Conservation (phyloP, 1,140 invertebrate species). For the Phortica variegata region DNA sequence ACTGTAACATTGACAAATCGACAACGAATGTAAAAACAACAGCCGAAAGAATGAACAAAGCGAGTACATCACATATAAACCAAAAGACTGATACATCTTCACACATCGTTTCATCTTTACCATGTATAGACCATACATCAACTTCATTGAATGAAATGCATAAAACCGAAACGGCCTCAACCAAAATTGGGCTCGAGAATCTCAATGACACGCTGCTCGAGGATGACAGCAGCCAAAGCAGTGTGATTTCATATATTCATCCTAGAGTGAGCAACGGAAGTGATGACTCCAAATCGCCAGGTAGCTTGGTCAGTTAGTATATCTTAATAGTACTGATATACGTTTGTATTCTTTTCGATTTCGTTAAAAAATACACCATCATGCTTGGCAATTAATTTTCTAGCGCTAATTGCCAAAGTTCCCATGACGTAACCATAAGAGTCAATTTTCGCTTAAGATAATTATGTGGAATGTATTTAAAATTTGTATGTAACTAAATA, state of each 20-base stretch:
- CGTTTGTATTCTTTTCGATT: background rate
- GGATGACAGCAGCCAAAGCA: conserved; percentile 55
- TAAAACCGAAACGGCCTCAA: background rate
- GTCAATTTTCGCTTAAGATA: background rate
- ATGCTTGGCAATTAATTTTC: conserved; percentile 12
- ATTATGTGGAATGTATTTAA: conserved; percentile 1
- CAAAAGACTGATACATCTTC: conserved; percentile 15
- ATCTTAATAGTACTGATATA: background rate
- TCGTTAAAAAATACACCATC: background rate
- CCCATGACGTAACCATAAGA: conserved; percentile 6
- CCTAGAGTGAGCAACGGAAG: conserved; percentile 34
- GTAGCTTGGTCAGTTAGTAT: conserved; percentile 26
- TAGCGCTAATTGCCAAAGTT: conserved; percentile 21
- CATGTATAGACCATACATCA: too few relatives aligned
- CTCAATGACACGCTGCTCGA: conserved; percentile 49
- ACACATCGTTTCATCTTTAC: too few relatives aligned
- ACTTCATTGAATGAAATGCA: background rate
- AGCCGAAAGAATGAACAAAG: background rate
- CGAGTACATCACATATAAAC: conserved; percentile 12
- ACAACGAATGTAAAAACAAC: conserved; percentile 8
- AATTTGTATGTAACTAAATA: background rate
- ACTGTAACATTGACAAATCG: conserved; percentile 2
- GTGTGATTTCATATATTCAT: conserved; percentile 55
- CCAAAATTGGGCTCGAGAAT: conserved; percentile 29
- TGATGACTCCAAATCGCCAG: conserved; percentile 11